These are phyloP conservation scores for Battus philenor DNA, from an alignment of 1,140 invertebrate species.

Conservation along the genomic window DNA sequence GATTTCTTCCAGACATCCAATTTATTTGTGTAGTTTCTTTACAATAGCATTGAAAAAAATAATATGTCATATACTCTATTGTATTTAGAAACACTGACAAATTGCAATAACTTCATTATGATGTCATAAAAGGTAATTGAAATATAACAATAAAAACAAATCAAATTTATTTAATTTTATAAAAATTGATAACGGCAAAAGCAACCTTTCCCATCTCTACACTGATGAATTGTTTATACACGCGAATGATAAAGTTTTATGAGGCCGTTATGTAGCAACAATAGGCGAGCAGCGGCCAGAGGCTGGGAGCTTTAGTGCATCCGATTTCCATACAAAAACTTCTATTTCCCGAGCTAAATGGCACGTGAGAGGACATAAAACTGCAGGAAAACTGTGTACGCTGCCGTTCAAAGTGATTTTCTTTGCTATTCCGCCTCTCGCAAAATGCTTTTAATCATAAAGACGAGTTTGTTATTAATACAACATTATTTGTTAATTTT, in stretches of 20 bases:
- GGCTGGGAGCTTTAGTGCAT: constrained; percentile 55
- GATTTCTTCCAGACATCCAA: too few relatives aligned
- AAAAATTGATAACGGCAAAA: too few relatives aligned
- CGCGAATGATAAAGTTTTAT: constrained; percentile 56
- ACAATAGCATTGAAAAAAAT: neutral
- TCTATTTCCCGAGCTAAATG: constrained; percentile 67
- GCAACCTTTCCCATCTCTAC: constrained; percentile 1
- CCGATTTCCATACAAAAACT: constrained; percentile 69
- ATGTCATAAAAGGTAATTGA: too few relatives aligned
- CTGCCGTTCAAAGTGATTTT: constrained; percentile 20
- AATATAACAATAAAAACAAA: too few relatives aligned
- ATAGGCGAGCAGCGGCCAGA: constrained; percentile 39
- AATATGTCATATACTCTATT: neutral
- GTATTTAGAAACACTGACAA: neutral
- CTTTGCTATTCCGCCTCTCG: neutral
- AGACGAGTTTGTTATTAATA: too few relatives aligned
- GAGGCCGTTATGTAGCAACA: constrained; percentile 44
- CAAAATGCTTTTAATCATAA: too few relatives aligned
- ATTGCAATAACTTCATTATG: too few relatives aligned
- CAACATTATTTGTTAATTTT: too few relatives aligned
- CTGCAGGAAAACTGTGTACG: constrained; percentile 59
- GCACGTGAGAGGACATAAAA: constrained; percentile 70
- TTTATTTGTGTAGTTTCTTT: too few relatives aligned
- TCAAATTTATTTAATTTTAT: too few relatives aligned
- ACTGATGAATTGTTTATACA: constrained; percentile 29